These are phyloP conservation scores for Zaprionus davidi DNA, from an alignment of 1,140 invertebrate genomes.

Conservation along the genomic window DNA sequence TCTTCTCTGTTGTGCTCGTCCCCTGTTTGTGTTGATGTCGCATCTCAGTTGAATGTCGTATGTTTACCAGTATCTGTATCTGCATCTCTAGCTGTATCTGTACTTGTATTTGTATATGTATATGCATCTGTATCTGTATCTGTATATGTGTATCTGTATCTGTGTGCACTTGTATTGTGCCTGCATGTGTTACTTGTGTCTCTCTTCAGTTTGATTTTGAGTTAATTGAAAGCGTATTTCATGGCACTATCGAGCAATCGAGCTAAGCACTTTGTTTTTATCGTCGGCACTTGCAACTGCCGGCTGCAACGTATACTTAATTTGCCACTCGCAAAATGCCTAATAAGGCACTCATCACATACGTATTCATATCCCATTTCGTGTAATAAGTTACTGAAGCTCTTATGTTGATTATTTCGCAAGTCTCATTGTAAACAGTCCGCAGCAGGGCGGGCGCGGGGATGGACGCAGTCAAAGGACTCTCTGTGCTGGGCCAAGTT, in stretches of 20 bases:
- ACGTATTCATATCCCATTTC: conserved; percentile 26
- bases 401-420: conserved; percentile 82
- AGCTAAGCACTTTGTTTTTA: conserved; percentile 53
- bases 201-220: conserved; percentile 15
- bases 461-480: conserved; percentile 28
- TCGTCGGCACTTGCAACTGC: conserved; percentile 13
- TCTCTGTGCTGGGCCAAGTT: conserved; percentile 20
- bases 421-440: conserved; percentile 63
- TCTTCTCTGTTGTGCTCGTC: conserved; percentile 24
- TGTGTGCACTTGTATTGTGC: conserved; percentile 1
- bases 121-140: conserved; percentile 32
- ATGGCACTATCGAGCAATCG: conserved; percentile 68
- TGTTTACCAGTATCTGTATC: conserved; percentile 30
- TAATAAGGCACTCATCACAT: conserved; percentile 17
- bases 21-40: conserved; percentile 3
- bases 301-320: conserved; percentile 36
- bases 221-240: conserved; percentile 76
- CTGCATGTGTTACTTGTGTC: conserved; percentile 8
- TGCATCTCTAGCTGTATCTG: conserved; percentile 39
- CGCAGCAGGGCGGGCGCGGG: background rate
- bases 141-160: conserved; percentile 17
- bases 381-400: conserved; percentile 75
- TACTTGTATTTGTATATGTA: conserved; percentile 27
- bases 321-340: background rate
- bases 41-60: conserved; percentile 21